Percentiles rank a stretch among this genome's conserved stretches.
Evolutionary conservation across 2,797 vertebrate species (phyloP).

Genomic region (Rhinogobio ventralis): DNA sequence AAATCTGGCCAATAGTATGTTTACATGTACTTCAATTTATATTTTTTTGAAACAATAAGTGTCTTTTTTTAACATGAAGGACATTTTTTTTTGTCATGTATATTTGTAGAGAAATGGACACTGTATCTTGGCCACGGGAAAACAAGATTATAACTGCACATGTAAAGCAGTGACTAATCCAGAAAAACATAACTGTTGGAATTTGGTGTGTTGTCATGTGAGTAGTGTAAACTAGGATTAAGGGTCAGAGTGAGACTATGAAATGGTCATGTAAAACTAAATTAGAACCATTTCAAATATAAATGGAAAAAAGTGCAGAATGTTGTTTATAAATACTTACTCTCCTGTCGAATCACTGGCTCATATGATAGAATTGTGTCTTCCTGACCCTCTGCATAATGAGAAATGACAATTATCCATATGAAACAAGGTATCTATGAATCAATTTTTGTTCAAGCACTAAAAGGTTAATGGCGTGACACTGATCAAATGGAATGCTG

Average conservation of each 20-base stretch:
- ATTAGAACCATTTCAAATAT: not conserved
- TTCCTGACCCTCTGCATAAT: constrained; percentile 93
- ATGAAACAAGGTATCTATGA: not conserved
- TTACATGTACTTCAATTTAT: not conserved
- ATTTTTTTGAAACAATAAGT: not conserved
- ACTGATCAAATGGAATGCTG: not conserved
- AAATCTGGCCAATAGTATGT: not conserved
- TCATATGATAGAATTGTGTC: constrained; percentile 98
- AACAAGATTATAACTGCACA: not conserved
- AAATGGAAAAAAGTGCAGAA: not conserved
- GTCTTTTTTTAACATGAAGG: not conserved
- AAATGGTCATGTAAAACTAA: not conserved
- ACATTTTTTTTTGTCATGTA: not conserved
- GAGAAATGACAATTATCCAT: constrained; percentile 43
- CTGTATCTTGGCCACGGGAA: not conserved
- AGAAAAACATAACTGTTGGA: not conserved
- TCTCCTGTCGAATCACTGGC: constrained; percentile 97
- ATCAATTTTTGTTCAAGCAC: not conserved
- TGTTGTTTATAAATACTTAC: constrained; percentile 79
- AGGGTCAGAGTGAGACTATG: not conserved
- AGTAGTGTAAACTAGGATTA: constrained; percentile 12
- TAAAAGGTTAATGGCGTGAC: not conserved
- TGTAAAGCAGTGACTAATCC: not conserved
- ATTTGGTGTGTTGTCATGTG: not conserved
- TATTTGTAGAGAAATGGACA: not conserved